phyloP scores from a whole-genome alignment of 2,888 invertebrate species.

The Coenonympha arcania region DNA sequence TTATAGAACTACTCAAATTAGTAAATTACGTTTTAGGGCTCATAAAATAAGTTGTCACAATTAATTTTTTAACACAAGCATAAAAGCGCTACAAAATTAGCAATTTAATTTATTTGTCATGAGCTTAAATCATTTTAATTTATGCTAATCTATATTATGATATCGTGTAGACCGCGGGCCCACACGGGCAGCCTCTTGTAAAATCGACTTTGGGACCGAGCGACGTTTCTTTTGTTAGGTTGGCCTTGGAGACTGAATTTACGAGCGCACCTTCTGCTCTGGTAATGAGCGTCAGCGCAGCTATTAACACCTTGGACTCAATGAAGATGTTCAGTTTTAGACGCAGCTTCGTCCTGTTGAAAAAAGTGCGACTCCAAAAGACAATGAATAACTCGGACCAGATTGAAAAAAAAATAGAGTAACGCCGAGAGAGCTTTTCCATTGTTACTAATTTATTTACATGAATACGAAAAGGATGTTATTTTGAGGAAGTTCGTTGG shows the following conservation, averaged over 20 bases:
- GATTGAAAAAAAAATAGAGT: neutral
- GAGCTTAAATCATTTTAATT: constrained; percentile 25
- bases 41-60: constrained; percentile 26
- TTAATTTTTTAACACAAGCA: constrained; percentile 23
- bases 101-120: constrained; percentile 25
- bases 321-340: constrained; percentile 53
- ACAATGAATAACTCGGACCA: constrained; percentile 8
- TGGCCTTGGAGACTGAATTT: constrained; percentile 68
- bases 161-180: constrained; percentile 44
- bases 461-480: no score
- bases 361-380: constrained; percentile 16
- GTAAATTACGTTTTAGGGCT: constrained; percentile 22
- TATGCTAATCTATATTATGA: constrained; percentile 38
- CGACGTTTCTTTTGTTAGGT: constrained; percentile 61
- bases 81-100: constrained; percentile 25
- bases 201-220: constrained; percentile 66
- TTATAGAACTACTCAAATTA: constrained; percentile 19
- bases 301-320: constrained; percentile 68
- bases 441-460: no score
- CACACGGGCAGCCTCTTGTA: constrained; percentile 71
- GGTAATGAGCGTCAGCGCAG: constrained; percentile 62
- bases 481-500: no score
- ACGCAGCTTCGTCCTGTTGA: constrained; percentile 17
- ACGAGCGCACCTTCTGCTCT: constrained; percentile 54
- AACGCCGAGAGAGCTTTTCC: neutral